Percentiles rank a stretch among this genome's conserved stretches.
Conservation (phyloP, 2,888 invertebrate genomes). For the Nemapogon koenigi region DNA sequence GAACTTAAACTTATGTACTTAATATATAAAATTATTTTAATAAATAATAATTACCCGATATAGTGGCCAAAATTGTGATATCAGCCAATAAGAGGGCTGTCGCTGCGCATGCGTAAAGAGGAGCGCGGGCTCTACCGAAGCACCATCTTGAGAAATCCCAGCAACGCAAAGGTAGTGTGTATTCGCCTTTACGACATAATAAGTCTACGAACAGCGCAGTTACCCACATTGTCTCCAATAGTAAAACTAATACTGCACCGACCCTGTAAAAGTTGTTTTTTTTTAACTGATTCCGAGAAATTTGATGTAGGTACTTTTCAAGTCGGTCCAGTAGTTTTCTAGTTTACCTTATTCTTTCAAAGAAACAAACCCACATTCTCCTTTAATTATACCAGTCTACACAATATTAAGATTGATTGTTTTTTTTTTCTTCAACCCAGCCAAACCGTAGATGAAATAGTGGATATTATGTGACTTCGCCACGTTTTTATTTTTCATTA, state of each 20-base stretch:
- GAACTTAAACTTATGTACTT: too few species aligned
- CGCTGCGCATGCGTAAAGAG: conserved; percentile 51
- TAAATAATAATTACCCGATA: conserved; percentile 30
- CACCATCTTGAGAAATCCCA: conserved; percentile 58
- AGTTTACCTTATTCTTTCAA: too few species aligned
- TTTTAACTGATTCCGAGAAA: too few species aligned
- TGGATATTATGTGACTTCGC: too few species aligned
- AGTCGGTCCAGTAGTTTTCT: too few species aligned
- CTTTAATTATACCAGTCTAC: too few species aligned
- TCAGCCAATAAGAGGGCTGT: conserved; percentile 52
- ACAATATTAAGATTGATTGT: too few species aligned
- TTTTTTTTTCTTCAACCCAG: too few species aligned
- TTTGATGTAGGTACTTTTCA: too few species aligned
- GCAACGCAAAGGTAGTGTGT: conserved; percentile 44
- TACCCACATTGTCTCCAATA: conserved; percentile 58
- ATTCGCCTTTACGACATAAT: conserved; percentile 49
- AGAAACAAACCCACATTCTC: too few species aligned
- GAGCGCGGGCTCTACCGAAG: conserved; percentile 49
- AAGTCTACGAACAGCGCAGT: conserved; percentile 51
- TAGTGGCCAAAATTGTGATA: conserved; percentile 38
- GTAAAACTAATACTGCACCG: conserved; percentile 42
- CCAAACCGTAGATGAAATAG: too few species aligned
- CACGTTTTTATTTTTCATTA: too few species aligned
- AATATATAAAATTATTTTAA: neutral
- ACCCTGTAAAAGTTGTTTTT: conserved; percentile 32